Conservation (phyloP, 2,888 invertebrate genomes). For the Erynnis tages region DNA sequence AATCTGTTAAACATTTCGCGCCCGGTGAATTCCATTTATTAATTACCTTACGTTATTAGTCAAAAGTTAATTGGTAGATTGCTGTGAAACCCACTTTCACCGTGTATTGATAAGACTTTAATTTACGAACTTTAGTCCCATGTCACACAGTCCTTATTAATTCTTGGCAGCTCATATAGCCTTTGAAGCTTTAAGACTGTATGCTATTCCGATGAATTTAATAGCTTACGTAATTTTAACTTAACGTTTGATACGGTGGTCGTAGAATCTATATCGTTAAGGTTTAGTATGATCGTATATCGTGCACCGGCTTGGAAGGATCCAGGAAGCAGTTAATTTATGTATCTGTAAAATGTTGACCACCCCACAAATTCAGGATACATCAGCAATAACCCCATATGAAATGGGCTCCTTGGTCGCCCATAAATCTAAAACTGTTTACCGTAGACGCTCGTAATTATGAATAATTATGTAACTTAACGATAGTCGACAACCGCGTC, state of each 20-base stretch:
- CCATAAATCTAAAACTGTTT: conserved; percentile 67
- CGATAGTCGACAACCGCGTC: conserved; percentile 56
- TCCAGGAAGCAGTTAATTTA: conserved; percentile 16
- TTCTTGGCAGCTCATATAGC: not conserved
- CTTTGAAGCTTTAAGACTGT: not conserved
- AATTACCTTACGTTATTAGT: conserved; percentile 28
- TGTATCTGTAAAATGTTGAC: conserved; percentile 22
- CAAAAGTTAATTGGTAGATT: conserved; percentile 43
- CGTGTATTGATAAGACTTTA: conserved; percentile 24
- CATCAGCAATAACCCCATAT: conserved; percentile 30
- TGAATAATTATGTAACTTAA: conserved; percentile 68
- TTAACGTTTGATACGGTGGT: not conserved
- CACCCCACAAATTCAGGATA: conserved; percentile 24
- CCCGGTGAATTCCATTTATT: conserved; percentile 24
- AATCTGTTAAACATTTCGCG: conserved; percentile 49
- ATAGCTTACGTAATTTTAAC: conserved; percentile 1
- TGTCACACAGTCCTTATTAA: not conserved
- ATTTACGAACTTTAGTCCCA: conserved; percentile 1
- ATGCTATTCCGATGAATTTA: not conserved
- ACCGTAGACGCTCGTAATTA: conserved; percentile 62
- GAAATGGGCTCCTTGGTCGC: conserved; percentile 47
- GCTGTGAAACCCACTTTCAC: conserved; percentile 36
- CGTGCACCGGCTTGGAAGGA: conserved; percentile 12
- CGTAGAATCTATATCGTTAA: conserved; percentile 7
- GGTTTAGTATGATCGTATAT: conserved; percentile 20